A percentile compares a stretch with the other conserved stretches of the same genome.
phyloP scores from a whole-genome alignment of 2,888 invertebrate species.

The Scaptomyza cyrtandrae region DNA sequence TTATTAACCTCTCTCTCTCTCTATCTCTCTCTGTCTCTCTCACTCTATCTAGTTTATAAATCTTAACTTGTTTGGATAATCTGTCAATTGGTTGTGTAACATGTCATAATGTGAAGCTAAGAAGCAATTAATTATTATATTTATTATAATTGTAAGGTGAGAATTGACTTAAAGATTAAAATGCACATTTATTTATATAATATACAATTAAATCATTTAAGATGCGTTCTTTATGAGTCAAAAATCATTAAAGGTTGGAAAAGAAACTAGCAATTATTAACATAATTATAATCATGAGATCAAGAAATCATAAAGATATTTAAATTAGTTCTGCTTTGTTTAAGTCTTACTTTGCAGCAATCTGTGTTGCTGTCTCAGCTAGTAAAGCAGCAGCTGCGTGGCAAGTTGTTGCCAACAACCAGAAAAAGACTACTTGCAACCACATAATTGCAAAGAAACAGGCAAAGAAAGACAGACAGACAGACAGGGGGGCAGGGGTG shows the following conservation, averaged over 20 bases:
- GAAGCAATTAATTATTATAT: not conserved
- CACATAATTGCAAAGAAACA: slow-evolving; percentile 40
- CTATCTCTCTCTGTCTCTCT: not conserved
- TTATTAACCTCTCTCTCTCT: not conserved
- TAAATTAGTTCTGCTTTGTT: slow-evolving; percentile 41
- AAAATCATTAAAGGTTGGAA: too few relatives aligned
- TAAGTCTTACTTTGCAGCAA: slow-evolving; percentile 1
- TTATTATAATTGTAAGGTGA: not conserved
- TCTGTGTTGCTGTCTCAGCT: not conserved
- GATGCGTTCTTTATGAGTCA: too few relatives aligned
- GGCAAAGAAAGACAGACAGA: not conserved
- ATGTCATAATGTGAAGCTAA: not conserved
- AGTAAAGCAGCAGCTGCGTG: slow-evolving; percentile 5
- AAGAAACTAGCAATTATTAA: too few relatives aligned
- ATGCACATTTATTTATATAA: too few relatives aligned
- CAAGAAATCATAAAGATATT: slow-evolving; percentile 34
- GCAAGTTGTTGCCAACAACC: slow-evolving; percentile 18
- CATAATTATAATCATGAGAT: too few relatives aligned
- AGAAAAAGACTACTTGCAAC: slow-evolving; percentile 9
- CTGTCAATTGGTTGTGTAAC: not conserved
- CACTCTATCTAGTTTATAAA: not conserved
- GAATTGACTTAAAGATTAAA: not conserved
- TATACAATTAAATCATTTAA: too few relatives aligned
- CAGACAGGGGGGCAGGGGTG: not conserved
- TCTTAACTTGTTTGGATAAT: not conserved